Percentiles rank a stretch among this genome's conserved stretches.
Evolutionary conservation across 1,140 invertebrate genomes (phyloP).

Genomic region (Rhizoglyphus robini): DNA sequence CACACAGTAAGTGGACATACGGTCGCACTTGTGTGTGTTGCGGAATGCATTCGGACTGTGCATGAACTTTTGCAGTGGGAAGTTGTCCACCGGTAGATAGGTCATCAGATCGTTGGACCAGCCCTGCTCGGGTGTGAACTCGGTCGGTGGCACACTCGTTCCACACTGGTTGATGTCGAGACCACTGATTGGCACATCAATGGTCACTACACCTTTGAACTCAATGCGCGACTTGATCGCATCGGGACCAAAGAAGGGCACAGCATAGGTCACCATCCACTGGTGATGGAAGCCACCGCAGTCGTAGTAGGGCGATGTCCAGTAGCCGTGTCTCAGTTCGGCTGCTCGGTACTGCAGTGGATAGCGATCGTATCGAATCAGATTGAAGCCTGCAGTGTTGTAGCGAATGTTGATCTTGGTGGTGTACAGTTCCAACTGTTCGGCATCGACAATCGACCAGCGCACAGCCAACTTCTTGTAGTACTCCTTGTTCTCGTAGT

Average conservation of each 20-base stretch:
- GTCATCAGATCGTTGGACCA: neutral
- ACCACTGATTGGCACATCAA: constrained; percentile 75
- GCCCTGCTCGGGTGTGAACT: neutral
- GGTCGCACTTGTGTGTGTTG: constrained; percentile 84
- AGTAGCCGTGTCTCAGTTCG: constrained; percentile 71
- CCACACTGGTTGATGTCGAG: constrained; percentile 92
- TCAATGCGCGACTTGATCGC: constrained; percentile 73
- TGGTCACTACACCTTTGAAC: constrained; percentile 87
- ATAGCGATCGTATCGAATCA: constrained; percentile 74
- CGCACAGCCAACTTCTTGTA: constrained; percentile 75
- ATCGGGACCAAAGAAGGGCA: constrained; percentile 94
- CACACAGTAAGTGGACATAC: constrained; percentile 82
- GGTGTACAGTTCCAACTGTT: constrained; percentile 75
- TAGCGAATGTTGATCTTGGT: constrained; percentile 82
- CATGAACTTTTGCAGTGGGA: constrained; percentile 28
- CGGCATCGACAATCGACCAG: constrained; percentile 77
- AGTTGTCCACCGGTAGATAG: neutral
- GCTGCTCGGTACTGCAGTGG: constrained; percentile 72
- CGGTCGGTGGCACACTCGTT: constrained; percentile 45
- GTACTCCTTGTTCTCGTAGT: constrained; percentile 61
- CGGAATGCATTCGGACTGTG: constrained; percentile 83
- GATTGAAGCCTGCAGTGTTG: constrained; percentile 64
- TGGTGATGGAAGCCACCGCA: constrained; percentile 55
- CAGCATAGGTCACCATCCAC: constrained; percentile 87
- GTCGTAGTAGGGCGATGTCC: constrained; percentile 85